Evolutionary conservation across 2,797 vertebrate species (phyloP), one percentile per base, ranked within the genome.

Genomic region (Arnoldichthys spilopterus): DNA sequence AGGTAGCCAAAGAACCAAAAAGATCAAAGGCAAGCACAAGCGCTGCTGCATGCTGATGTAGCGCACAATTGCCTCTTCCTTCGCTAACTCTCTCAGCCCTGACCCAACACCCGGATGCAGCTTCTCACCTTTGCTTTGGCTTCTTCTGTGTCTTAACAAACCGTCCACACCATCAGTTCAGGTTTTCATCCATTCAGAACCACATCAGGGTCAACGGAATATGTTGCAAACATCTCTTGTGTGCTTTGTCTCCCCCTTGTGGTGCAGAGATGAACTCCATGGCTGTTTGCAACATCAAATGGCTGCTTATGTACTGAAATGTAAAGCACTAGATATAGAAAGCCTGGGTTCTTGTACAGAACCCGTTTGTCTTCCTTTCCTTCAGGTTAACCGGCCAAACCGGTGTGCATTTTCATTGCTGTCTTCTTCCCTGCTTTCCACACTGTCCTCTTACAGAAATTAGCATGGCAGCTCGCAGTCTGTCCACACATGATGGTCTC

Each of bases 1-100:
- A 93, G 94, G 93, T 94, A 94, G 93, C 83, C 88, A 83, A 84
- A 87, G 82, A 61, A 86, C 70, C 37, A 92, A 90, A 88, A 88
- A 89, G 16, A 92, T 76, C 24, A 79, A 74, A 72, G 30, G 30
- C 37, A 77, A 47, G 77, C 66, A 69, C 34, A 83, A 76, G 53
- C 32, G 13, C 74, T 85, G 82, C 67, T 85, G 82, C 83, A 45
- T 75, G 61, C 37, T 83, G 1, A 83, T 83, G 77, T 85, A 85
- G 64, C 74, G 34, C 1, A 18, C 7, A 45, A 30, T 0, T 24
- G n/a, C 20, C 61, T 51, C 43, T 45, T 24, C 56, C 26, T 71
- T 74, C 45, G 76, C 79, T 85, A 83, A 83, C 72, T 61, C 37
- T 73, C 15, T 68, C 26, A 15, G 11, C 74, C 61, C 56, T 73